These are phyloP conservation scores for Oreochromis niloticus DNA, from an alignment of 2,113 vertebrate genomes.

Conservation along the genomic window DNA sequence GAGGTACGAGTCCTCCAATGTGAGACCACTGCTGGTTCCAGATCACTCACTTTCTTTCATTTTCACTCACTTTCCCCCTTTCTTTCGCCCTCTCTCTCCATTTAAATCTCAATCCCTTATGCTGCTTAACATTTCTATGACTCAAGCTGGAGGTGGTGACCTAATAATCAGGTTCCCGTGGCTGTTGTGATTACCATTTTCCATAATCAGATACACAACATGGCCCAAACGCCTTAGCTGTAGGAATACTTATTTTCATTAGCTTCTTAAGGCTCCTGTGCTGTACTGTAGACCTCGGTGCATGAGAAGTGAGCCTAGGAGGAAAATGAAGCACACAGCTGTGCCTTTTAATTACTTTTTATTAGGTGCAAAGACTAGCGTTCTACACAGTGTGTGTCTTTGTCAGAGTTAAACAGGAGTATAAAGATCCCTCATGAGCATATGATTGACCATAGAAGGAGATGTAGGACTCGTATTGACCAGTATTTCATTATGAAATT, in stretches of 20 bases:
- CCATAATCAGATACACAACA: conserved; percentile 51
- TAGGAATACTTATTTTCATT: conserved; percentile 10
- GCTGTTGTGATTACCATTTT: conserved; percentile 56
- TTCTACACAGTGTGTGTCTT: conserved; percentile 16
- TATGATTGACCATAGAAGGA: not conserved
- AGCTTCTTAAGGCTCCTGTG: conserved; percentile 6
- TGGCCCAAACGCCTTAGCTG: conserved; percentile 19
- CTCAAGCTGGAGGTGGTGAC: conserved; percentile 42
- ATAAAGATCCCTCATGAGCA: not conserved
- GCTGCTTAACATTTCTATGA: conserved; percentile 45
- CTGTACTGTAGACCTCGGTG: not conserved
- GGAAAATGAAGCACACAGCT: conserved; percentile 3
- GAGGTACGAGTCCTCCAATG: not conserved
- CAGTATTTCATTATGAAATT: not conserved
- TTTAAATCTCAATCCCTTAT: conserved; percentile 33
- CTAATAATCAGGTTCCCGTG: conserved; percentile 53
- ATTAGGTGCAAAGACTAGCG: conserved; percentile 7
- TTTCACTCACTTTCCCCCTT: not conserved
- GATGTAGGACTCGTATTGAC: not conserved
- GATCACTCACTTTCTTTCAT: not conserved
- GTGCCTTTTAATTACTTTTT: conserved; percentile 34
- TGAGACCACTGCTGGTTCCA: not conserved
- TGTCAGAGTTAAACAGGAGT: not conserved
- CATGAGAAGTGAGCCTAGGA: not conserved
- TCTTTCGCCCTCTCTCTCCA: not conserved